Conservation (phyloP, 1,140 invertebrate species). For the Neuroterus valhalla region DNA sequence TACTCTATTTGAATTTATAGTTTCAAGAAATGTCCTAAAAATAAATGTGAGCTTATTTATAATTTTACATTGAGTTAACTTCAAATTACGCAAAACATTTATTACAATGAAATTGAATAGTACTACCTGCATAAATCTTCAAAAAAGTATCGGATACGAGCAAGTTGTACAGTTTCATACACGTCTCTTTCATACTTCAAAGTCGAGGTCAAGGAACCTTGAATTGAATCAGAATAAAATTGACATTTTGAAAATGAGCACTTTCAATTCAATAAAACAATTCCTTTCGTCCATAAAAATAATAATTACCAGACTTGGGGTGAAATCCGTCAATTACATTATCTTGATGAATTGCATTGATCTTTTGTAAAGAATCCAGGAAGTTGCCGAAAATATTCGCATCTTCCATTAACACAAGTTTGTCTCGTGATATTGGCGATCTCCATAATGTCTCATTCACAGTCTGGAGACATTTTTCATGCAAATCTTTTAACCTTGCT, state of each 20-base stretch:
- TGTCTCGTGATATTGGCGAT: background rate
- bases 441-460: background rate
- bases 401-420: background rate
- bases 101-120: background rate
- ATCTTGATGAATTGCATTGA: slow-evolving; percentile 27
- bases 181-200: background rate
- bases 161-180: slow-evolving; percentile 15
- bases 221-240: slow-evolving; percentile 15
- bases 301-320: slow-evolving; percentile 31
- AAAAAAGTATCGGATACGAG: slow-evolving; percentile 41
- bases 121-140: slow-evolving; percentile 51
- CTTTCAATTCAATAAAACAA: background rate
- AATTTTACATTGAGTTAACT: too few species aligned
- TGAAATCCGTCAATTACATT: slow-evolving; percentile 31
- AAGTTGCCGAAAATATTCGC: slow-evolving; percentile 33
- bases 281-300: background rate
- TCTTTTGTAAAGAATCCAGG: slow-evolving; percentile 29
- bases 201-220: background rate
- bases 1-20: too few species aligned
- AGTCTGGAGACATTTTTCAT: background rate
- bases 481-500: background rate
- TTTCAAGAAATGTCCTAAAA: too few species aligned
- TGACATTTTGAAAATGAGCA: background rate
- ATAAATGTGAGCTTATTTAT: too few species aligned
- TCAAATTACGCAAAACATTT: slow-evolving; percentile 6